Percentiles rank a stretch among this genome's conserved stretches.
phyloP scores from a whole-genome alignment of 2,888 invertebrate species.

The Xanthostigma xanthostigma region DNA sequence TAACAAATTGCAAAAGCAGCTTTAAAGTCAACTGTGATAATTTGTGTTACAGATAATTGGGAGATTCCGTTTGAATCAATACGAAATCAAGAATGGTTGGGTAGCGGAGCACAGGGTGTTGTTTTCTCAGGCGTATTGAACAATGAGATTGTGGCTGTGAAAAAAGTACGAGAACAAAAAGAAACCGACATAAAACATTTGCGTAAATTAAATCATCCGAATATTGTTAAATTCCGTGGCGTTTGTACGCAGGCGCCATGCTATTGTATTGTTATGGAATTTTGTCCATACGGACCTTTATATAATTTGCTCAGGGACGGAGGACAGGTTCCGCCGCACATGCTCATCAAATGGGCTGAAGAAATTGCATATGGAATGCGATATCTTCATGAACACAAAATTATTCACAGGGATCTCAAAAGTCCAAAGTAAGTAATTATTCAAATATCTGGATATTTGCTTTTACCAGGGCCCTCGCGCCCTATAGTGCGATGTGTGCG shows the following conservation, averaged over 20 bases:
- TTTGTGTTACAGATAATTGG: constrained; percentile 59
- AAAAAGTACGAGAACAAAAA: constrained; percentile 81
- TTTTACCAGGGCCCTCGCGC: too few relatives aligned
- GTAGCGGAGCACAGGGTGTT: constrained; percentile 91
- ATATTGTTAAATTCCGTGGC: constrained; percentile 84
- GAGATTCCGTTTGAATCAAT: constrained; percentile 89
- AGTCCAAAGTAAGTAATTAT: constrained; percentile 81
- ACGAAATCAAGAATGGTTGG: constrained; percentile 77
- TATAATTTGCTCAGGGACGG: constrained; percentile 77
- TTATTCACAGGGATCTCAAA: constrained; percentile 96
- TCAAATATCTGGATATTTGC: not conserved
- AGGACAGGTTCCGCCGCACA: constrained; percentile 69
- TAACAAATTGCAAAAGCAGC: not conserved
- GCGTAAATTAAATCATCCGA: constrained; percentile 85
- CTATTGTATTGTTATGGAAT: constrained; percentile 97
- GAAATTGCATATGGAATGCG: constrained; percentile 95
- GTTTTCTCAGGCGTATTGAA: constrained; percentile 78
- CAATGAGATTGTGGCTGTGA: constrained; percentile 84
- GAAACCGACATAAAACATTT: constrained; percentile 90
- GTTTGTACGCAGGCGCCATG: constrained; percentile 86
- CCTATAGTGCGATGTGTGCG: too few relatives aligned
- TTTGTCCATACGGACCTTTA: constrained; percentile 87
- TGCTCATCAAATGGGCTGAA: constrained; percentile 83
- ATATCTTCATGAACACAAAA: constrained; percentile 89
- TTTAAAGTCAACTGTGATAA: not conserved